Evolutionary conservation across 2,797 vertebrate genomes (phyloP), one percentile per base, ranked within the genome.

Genomic region (Pogoniulus pusillus): DNA sequence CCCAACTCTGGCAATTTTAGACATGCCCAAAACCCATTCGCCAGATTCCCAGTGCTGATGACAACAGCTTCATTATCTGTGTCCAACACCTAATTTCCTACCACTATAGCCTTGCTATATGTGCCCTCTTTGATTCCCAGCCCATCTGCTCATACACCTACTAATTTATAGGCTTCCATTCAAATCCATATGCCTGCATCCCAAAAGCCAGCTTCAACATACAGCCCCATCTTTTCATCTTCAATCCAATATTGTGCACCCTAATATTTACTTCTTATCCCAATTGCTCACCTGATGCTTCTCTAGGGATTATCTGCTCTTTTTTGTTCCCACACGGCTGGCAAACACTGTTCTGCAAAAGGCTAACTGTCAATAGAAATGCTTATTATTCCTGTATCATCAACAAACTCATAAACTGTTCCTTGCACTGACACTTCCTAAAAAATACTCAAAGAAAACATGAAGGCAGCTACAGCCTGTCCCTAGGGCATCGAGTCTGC

Each of bases 331-430:
- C 87, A 93, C 68, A 80, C 93, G 85, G 83, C 4, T 77, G 76
- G 90, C 82, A 96, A 96, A 93, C 93, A 89, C 86, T 90, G 90
- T 83, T 93, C 84, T 95, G 86, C 88, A 87, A 94, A 95, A 96
- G 82, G 76, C 82, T 94, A 83, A 90, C 45, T 94, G 82, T 94
- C 93, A 93, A 81, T 27, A 93, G 90, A 93, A 93, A 93, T 68
- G 89, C 71, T 93, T 95, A 91, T 87, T 85, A 85, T 89, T 93
- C 80, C 76, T 94, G 86, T 89, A 93, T 91, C 6, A 68, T 95
- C 91, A 85, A 71, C 87, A 93, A 91, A 87, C 76, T 96, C 91
- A 84, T 93, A 85, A 91, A 93, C 89, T 95, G 89, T 84, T 93
- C 84, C 89, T 96, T 93, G 93, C 90, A 96, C 90, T 96, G 87